phyloP scores from a whole-genome alignment of 2,888 invertebrate genomes.

The Cosmia pyralina region DNA sequence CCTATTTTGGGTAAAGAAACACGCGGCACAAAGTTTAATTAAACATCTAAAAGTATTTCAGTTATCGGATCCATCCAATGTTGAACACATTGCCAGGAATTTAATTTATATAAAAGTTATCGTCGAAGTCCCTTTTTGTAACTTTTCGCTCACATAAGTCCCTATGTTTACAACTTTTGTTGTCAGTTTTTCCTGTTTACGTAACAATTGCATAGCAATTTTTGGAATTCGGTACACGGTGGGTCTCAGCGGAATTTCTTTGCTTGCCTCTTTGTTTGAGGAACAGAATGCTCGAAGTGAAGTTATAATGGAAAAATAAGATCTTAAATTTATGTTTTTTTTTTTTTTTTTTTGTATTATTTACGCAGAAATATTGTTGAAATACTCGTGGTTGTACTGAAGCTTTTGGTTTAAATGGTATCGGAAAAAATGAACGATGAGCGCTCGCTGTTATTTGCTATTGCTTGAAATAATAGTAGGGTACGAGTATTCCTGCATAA shows the following conservation, averaged over 20 bases:
- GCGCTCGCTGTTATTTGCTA: background rate
- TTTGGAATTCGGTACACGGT: conserved; percentile 30
- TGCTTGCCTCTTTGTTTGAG: conserved; percentile 10
- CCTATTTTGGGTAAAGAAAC: conserved; percentile 18
- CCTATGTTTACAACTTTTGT: conserved; percentile 42
- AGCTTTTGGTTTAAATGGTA: background rate
- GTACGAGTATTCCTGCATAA: background rate
- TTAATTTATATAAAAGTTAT: conserved; percentile 55
- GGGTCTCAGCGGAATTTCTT: conserved; percentile 40
- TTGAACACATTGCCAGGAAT: conserved; percentile 40
- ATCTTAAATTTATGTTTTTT: conserved; percentile 2
- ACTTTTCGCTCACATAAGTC: conserved; percentile 36
- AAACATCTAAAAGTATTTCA: conserved; percentile 51
- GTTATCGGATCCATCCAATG: conserved; percentile 26
- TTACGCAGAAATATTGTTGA: background rate
- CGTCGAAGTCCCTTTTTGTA: conserved; percentile 24
- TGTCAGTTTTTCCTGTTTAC: conserved; percentile 53
- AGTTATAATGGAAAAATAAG: conserved; percentile 17
- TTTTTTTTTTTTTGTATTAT: conserved; percentile 1
- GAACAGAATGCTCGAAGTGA: conserved; percentile 1
- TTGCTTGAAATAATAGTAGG: background rate
- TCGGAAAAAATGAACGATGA: background rate
- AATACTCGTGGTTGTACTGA: background rate
- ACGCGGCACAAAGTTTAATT: conserved; percentile 41
- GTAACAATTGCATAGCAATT: conserved; percentile 51